Percentiles rank a stretch among this genome's conserved stretches.
phyloP scores from a whole-genome alignment of 2,797 vertebrate genomes.

The Spinus pinus region DNA sequence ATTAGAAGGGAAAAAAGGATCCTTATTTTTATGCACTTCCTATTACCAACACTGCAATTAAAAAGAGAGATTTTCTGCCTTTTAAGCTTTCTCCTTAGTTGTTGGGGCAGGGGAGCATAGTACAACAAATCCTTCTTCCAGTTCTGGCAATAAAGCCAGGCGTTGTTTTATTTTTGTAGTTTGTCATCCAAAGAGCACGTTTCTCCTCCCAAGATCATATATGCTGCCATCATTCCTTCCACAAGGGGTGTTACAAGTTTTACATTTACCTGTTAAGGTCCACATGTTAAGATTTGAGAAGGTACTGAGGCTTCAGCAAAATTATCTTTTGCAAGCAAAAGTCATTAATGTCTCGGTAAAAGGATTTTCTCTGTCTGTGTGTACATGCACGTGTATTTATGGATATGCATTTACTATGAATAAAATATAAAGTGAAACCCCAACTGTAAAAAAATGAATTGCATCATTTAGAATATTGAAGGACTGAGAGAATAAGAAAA shows the following conservation, averaged over 20 bases:
- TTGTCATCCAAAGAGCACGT: background rate
- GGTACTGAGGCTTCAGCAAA: background rate
- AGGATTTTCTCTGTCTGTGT: conserved; percentile 14
- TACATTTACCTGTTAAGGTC: background rate
- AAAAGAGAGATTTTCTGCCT: background rate
- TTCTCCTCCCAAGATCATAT: background rate
- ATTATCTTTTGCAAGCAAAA: conserved; percentile 52
- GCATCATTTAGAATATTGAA: conserved; percentile 31
- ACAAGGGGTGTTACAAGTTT: background rate
- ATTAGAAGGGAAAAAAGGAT: background rate
- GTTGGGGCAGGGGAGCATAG: rapidly evolving
- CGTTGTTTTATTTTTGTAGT: background rate
- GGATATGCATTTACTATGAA: conserved; percentile 47
- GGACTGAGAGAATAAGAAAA: background rate
- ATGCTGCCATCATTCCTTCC: background rate
- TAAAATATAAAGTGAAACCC: conserved; percentile 57
- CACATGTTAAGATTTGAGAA: background rate
- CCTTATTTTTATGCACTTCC: background rate
- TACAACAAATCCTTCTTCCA: background rate
- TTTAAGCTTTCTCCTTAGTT: conserved; percentile 28
- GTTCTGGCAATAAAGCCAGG: background rate
- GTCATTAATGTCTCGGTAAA: conserved; percentile 48
- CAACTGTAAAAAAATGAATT: conserved; percentile 30
- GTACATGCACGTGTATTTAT: conserved; percentile 24
- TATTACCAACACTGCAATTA: conserved; percentile 5